Conservation (phyloP, 64 coral and sea anemone genomes). For the Porites lutea region DNA sequence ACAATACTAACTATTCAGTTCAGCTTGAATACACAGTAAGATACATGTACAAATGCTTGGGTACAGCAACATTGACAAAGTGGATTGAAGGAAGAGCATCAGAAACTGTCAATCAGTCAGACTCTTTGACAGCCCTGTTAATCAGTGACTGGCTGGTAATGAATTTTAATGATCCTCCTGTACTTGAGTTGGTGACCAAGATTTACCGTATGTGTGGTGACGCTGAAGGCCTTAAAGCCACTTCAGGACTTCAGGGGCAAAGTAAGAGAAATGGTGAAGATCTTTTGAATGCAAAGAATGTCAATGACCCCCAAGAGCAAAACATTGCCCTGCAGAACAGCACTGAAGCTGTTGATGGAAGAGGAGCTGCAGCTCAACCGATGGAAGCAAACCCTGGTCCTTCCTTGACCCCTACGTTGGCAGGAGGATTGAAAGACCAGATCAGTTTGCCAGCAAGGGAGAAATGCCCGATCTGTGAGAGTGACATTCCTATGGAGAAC, state of each 20-base stretch:
- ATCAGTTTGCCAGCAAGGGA: background rate
- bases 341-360: background rate
- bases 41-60: conserved; percentile 10
- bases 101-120: conserved; percentile 23
- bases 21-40: conserved; percentile 25
- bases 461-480: conserved; percentile 9
- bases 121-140: conserved; percentile 5
- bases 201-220: background rate
- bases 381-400: background rate
- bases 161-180: conserved; percentile 2
- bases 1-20: background rate
- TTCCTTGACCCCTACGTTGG: background rate
- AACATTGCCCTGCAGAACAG: background rate
- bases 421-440: too few species aligned
- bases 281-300: background rate
- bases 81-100: conserved; percentile 9
- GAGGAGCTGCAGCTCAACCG: background rate
- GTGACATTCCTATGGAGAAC: conserved; percentile 28
- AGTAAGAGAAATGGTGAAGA: background rate
- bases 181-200: background rate
- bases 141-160: conserved; percentile 14
- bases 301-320: background rate
- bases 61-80: background rate
- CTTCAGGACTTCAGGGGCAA: background rate
- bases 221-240: background rate